These are phyloP conservation scores for Hyla sarda DNA, from an alignment of 2,113 vertebrate species.

Conservation along the genomic window DNA sequence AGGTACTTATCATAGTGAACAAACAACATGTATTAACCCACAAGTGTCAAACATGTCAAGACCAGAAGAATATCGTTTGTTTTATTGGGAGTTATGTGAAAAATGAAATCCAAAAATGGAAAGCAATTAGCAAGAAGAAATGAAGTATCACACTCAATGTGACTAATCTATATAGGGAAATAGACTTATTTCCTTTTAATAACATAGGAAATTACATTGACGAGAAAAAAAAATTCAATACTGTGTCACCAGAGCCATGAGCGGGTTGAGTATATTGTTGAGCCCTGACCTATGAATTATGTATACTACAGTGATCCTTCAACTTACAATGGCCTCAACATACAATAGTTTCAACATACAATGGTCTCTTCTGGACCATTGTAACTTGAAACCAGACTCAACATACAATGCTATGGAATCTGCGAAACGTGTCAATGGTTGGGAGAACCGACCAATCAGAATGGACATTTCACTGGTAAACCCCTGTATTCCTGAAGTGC, in stretches of 20 bases:
- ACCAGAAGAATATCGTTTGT: not conserved
- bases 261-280: not conserved
- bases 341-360: too few relatives aligned
- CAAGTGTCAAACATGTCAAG: not conserved
- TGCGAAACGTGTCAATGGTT: too few relatives aligned
- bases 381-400: too few relatives aligned
- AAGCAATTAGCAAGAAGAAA: slow-evolving; percentile 21
- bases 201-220: slow-evolving; percentile 26
- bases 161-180: slow-evolving; percentile 41
- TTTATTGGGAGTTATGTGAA: not conserved
- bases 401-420: too few relatives aligned
- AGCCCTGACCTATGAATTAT: not conserved
- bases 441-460: too few relatives aligned
- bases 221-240: slow-evolving; percentile 27
- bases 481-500: too few relatives aligned
- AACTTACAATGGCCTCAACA: too few relatives aligned
- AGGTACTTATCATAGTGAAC: too few relatives aligned
- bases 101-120: not conserved
- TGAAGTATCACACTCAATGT: not conserved
- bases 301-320: not conserved
- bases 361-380: too few relatives aligned
- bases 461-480: too few relatives aligned
- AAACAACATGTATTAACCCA: too few relatives aligned
- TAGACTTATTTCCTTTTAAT: slow-evolving; percentile 18
- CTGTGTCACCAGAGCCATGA: not conserved